Percentiles rank a stretch among this genome's conserved stretches.
Conservation (phyloP, 2,113 vertebrate genomes). For the Neomonachus schauinslandi region DNA sequence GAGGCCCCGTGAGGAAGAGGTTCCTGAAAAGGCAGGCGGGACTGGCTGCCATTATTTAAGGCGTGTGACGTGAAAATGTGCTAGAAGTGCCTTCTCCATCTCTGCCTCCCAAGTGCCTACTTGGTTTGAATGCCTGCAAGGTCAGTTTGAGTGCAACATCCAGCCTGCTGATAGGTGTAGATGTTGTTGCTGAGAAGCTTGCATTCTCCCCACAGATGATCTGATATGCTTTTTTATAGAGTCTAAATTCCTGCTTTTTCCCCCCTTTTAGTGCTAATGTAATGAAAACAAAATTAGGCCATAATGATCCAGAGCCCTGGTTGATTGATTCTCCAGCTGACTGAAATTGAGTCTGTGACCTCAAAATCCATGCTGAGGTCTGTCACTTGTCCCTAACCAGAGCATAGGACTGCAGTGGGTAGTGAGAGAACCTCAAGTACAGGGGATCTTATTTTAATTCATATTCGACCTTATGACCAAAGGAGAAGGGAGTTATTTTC, state of each 20-base stretch:
- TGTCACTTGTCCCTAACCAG: conserved; percentile 66
- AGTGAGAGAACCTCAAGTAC: background rate
- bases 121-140: background rate
- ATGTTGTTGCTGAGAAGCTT: background rate
- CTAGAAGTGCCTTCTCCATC: background rate
- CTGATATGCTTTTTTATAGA: background rate
- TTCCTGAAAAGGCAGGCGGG: background rate
- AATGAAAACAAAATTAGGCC: conserved; percentile 72
- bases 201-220: background rate
- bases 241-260: conserved; percentile 69
- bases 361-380: conserved; percentile 71
- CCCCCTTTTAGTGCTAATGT: conserved; percentile 51
- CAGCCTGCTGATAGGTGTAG: background rate
- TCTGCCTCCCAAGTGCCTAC: background rate
- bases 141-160: conserved; percentile 7
- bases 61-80: background rate
- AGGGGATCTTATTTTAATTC: background rate
- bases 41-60: background rate
- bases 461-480: background rate
- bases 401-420: conserved; percentile 55
- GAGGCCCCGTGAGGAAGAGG: background rate
- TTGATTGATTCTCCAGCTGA: conserved; percentile 73
- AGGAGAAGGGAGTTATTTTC: background rate
- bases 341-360: conserved; percentile 65
- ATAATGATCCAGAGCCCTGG: conserved; percentile 65